Conservation (phyloP, 2,797 vertebrate species). For the Falco cherrug region DNA sequence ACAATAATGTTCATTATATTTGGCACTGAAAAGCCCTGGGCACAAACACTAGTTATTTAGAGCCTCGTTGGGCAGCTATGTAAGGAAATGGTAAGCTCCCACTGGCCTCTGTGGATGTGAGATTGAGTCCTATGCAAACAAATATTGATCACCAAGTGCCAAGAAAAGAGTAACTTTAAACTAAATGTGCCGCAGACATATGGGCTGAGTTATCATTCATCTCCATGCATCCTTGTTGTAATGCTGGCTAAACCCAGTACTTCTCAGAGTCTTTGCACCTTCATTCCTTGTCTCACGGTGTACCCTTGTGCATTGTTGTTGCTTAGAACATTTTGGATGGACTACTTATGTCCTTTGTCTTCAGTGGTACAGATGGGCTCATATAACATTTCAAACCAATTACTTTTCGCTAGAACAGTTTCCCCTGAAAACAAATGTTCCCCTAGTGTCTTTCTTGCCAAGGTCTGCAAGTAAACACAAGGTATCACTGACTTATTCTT, state of each 20-base stretch:
- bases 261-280: background rate
- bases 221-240: background rate
- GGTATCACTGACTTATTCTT: slow-evolving; percentile 36
- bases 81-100: slow-evolving; percentile 44
- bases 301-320: background rate
- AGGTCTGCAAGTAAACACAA: slow-evolving; percentile 4
- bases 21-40: slow-evolving; percentile 39
- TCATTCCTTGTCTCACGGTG: background rate
- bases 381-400: background rate
- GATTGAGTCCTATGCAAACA: background rate
- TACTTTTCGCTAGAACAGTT: background rate
- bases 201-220: background rate
- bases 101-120: slow-evolving; percentile 18
- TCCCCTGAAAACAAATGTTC: slow-evolving; percentile 29
- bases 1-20: slow-evolving; percentile 55
- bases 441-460: slow-evolving; percentile 23
- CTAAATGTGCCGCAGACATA: background rate
- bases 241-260: background rate
- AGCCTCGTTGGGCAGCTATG: background rate
- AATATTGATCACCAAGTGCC: background rate
- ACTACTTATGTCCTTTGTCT: background rate
- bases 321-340: background rate
- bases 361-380: background rate
- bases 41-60: slow-evolving; percentile 9
- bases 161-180: background rate